These are phyloP conservation scores for Neoniphon sammara DNA, from an alignment of 2,797 vertebrate genomes.

Conservation along the genomic window DNA sequence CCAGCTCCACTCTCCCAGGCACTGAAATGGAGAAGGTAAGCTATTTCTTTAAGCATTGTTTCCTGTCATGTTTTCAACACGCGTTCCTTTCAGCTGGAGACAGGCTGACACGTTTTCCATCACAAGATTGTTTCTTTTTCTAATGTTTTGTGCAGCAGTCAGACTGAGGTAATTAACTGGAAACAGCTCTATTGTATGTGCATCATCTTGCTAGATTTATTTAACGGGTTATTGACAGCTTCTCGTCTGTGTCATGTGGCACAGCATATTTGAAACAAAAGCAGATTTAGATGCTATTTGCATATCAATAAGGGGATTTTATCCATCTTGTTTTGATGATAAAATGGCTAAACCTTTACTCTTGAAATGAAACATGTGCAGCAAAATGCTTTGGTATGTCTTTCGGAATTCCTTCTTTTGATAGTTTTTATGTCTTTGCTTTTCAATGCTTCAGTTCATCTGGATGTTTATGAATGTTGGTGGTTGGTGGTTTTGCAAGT, in stretches of 20 bases:
- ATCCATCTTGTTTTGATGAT: neutral
- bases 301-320: neutral
- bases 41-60: slow-evolving; percentile 23
- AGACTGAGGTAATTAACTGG: slow-evolving; percentile 8
- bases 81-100: slow-evolving; percentile 19
- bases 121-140: slow-evolving; percentile 26
- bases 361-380: no score
- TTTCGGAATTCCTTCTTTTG: slow-evolving; percentile 1
- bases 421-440: neutral
- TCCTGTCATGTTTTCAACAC: neutral
- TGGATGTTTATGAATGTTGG: neutral
- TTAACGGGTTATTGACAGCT: slow-evolving; percentile 1
- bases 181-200: slow-evolving; percentile 16
- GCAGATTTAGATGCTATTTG: slow-evolving; percentile 4
- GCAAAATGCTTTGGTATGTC: no score
- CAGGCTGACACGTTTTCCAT: neutral
- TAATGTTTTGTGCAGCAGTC: slow-evolving; percentile 37
- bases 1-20: slow-evolving; percentile 50
- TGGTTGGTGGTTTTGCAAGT: neutral
- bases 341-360: neutral
- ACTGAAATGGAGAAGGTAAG: slow-evolving; percentile 82
- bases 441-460: neutral
- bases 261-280: slow-evolving; percentile 25
- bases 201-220: slow-evolving; percentile 1
- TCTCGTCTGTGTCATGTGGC: slow-evolving; percentile 28